These are phyloP conservation scores for Zygaena filipendulae DNA, from an alignment of 2,888 invertebrate species.

Conservation along the genomic window DNA sequence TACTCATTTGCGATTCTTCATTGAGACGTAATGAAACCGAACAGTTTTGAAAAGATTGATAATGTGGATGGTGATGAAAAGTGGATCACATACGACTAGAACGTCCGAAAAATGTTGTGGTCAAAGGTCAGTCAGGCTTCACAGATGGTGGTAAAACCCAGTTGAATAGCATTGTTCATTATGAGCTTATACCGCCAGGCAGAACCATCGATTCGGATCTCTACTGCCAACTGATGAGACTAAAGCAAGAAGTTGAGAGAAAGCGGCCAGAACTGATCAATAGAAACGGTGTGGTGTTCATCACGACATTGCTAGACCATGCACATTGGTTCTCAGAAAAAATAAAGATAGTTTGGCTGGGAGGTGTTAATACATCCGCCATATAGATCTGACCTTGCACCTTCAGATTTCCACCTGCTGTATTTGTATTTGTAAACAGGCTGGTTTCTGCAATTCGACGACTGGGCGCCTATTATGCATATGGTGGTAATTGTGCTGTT, in stretches of 20 bases:
- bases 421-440: too few relatives aligned
- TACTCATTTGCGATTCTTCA: constrained; percentile 4
- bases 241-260: too few relatives aligned
- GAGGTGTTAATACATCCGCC: constrained; percentile 4
- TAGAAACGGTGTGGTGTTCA: constrained; percentile 2
- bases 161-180: constrained; percentile 23
- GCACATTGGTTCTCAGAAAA: constrained; percentile 1
- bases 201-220: too few relatives aligned
- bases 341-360: constrained; percentile 12
- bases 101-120: constrained; percentile 5
- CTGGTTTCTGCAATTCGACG: too few relatives aligned
- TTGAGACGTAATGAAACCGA: constrained; percentile 1
- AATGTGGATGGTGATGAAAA: constrained; percentile 1
- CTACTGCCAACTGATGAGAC: too few relatives aligned
- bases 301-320: not conserved
- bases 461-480: too few relatives aligned
- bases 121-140: constrained; percentile 10
- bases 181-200: too few relatives aligned
- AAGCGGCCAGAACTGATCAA: constrained; percentile 6
- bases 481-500: too few relatives aligned
- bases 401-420: constrained; percentile 6
- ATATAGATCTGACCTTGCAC: constrained; percentile 3
- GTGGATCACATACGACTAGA: not conserved
- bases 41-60: constrained; percentile 5
- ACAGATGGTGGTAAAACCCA: constrained; percentile 4